Percentiles rank a stretch among this genome's conserved stretches.
These are phyloP conservation scores for Ametastegia equiseti DNA, from an alignment of 2,888 invertebrate genomes.

Conservation along the genomic window DNA sequence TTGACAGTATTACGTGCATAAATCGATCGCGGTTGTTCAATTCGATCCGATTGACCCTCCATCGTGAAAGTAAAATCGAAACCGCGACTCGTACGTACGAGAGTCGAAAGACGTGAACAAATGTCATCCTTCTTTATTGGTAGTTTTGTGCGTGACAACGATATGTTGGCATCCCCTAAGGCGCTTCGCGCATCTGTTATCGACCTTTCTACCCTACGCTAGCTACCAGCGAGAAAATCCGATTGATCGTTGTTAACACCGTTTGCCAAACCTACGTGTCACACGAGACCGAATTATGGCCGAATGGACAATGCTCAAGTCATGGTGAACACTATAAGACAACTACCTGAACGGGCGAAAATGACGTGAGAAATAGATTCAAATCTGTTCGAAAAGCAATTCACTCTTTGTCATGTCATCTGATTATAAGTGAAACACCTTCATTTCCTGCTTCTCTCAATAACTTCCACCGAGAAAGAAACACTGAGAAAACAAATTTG, in stretches of 20 bases:
- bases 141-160: slow-evolving; percentile 32
- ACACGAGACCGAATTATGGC: background rate
- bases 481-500: too few relatives aligned
- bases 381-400: background rate
- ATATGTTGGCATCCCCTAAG: background rate
- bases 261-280: background rate
- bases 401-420: background rate
- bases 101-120: slow-evolving; percentile 14
- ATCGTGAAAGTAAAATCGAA: background rate
- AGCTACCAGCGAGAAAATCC: background rate
- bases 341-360: background rate
- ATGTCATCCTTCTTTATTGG: slow-evolving; percentile 37
- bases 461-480: background rate
- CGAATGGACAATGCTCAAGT: background rate
- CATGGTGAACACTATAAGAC: background rate
- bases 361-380: background rate
- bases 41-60: background rate
- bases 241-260: slow-evolving; percentile 38
- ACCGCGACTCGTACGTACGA: background rate
- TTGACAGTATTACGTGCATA: background rate
- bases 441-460: background rate
- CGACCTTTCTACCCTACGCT: slow-evolving; percentile 2
- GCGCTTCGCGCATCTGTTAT: slow-evolving; percentile 2
- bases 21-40: background rate
- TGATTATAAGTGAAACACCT: background rate